These are phyloP conservation scores for Pelobates cultripes DNA, from an alignment of 2,797 vertebrate genomes.

Conservation along the genomic window DNA sequence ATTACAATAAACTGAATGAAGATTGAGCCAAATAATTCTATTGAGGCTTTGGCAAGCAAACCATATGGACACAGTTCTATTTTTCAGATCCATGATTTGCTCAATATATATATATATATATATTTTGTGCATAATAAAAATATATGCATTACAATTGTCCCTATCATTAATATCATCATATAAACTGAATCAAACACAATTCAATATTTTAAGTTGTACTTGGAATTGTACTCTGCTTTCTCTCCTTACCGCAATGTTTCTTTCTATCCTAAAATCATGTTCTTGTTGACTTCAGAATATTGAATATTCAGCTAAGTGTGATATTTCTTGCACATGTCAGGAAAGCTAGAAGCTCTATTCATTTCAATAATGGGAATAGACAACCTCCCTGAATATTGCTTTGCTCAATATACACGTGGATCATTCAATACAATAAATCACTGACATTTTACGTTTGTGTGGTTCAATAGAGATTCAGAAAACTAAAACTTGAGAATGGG, in stretches of 20 bases:
- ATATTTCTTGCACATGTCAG: conserved; percentile 15
- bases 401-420: neutral
- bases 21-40: too few species aligned
- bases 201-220: too few species aligned
- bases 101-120: too few species aligned
- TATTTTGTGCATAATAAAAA: too few species aligned
- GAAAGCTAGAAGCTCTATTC: conserved; percentile 2
- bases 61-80: too few species aligned
- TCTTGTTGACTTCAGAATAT: conserved; percentile 28
- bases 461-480: neutral
- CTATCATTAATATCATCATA: too few species aligned
- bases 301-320: conserved; percentile 14
- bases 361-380: conserved; percentile 7
- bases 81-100: too few species aligned
- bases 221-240: neutral
- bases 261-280: conserved; percentile 20
- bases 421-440: conserved; percentile 10
- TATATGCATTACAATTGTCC: too few species aligned
- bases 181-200: too few species aligned
- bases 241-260: neutral
- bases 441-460: neutral
- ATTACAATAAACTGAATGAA: too few species aligned
- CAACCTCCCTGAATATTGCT: neutral
- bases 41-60: too few species aligned
- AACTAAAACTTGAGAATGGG: too few species aligned